These are phyloP conservation scores for Marmota flaviventris DNA, from an alignment of 2,113 vertebrate genomes.

Conservation along the genomic window DNA sequence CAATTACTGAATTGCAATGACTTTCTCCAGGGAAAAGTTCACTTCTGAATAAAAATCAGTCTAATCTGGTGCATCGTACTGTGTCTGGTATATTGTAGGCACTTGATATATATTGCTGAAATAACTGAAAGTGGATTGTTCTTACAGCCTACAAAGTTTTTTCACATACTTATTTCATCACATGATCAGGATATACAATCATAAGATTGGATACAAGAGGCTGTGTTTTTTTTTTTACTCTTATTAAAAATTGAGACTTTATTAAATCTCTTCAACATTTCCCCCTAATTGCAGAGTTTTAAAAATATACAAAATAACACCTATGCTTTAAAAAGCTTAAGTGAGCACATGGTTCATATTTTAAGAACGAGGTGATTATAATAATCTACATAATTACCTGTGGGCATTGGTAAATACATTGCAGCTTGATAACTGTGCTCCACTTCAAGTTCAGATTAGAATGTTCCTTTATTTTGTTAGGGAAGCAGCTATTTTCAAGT, in stretches of 20 bases:
- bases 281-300: not conserved
- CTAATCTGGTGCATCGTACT: not conserved
- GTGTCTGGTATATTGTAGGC: not conserved
- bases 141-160: not conserved
- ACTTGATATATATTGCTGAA: not conserved
- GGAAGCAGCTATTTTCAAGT: slow-evolving; percentile 55
- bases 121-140: not conserved
- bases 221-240: not conserved
- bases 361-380: slow-evolving; percentile 52
- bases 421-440: slow-evolving; percentile 33
- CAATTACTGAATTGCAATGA: slow-evolving; percentile 24
- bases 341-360: not conserved
- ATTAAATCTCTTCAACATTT: slow-evolving; percentile 5
- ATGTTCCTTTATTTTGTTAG: slow-evolving; percentile 3
- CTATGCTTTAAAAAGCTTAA: not conserved
- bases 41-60: slow-evolving; percentile 22
- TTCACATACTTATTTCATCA: not conserved
- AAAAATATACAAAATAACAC: slow-evolving; percentile 41
- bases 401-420: not conserved
- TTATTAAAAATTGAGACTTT: not conserved
- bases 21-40: slow-evolving; percentile 26
- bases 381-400: slow-evolving; percentile 10
- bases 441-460: slow-evolving; percentile 28
- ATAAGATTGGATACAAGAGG: not conserved
- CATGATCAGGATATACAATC: not conserved